These are phyloP conservation scores for Trichechus manatus DNA, from an alignment of 2,113 vertebrate species.

Conservation along the genomic window DNA sequence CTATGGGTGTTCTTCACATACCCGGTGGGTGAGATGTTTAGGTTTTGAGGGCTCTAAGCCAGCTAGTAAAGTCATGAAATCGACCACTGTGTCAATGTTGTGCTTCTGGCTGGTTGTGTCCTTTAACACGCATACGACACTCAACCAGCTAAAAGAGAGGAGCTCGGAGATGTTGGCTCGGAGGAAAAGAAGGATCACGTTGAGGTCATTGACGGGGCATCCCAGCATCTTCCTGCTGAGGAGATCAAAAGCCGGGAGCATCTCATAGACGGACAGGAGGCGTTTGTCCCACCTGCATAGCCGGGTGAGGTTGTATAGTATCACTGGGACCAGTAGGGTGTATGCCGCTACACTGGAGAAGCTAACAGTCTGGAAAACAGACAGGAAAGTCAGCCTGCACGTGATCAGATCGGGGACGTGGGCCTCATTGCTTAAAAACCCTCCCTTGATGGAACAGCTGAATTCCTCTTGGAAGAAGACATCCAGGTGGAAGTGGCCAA, in stretches of 20 bases:
- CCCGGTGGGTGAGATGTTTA: slow-evolving; percentile 48
- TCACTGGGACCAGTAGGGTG: slow-evolving; percentile 91
- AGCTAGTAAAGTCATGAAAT: slow-evolving; percentile 97
- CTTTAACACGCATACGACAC: slow-evolving; percentile 91
- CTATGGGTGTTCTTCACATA: not conserved
- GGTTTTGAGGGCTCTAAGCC: slow-evolving; percentile 89
- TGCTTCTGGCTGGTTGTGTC: slow-evolving; percentile 87
- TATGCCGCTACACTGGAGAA: slow-evolving; percentile 92
- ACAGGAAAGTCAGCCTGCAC: slow-evolving; percentile 94
- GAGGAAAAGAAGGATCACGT: slow-evolving; percentile 95
- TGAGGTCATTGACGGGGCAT: slow-evolving; percentile 96
- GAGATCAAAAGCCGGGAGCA: slow-evolving; percentile 95
- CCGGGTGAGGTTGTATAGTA: slow-evolving; percentile 93
- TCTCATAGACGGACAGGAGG: slow-evolving; percentile 95
- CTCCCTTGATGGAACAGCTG: slow-evolving; percentile 93
- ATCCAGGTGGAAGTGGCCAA: slow-evolving; percentile 94
- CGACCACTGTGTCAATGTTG: slow-evolving; percentile 92
- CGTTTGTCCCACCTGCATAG: slow-evolving; percentile 97
- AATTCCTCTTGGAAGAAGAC: slow-evolving; percentile 96
- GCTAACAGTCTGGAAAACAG: slow-evolving; percentile 95
- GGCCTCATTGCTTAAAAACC: slow-evolving; percentile 90
- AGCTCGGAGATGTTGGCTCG: slow-evolving; percentile 93
- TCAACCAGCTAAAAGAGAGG: slow-evolving; percentile 94
- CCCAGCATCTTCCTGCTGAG: slow-evolving; percentile 93
- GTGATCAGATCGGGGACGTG: slow-evolving; percentile 90